A percentile compares a stretch with the other conserved stretches of the same genome.
These are phyloP conservation scores for Etheostoma nigrum DNA, from an alignment of 2,797 vertebrate genomes.

Conservation along the genomic window DNA sequence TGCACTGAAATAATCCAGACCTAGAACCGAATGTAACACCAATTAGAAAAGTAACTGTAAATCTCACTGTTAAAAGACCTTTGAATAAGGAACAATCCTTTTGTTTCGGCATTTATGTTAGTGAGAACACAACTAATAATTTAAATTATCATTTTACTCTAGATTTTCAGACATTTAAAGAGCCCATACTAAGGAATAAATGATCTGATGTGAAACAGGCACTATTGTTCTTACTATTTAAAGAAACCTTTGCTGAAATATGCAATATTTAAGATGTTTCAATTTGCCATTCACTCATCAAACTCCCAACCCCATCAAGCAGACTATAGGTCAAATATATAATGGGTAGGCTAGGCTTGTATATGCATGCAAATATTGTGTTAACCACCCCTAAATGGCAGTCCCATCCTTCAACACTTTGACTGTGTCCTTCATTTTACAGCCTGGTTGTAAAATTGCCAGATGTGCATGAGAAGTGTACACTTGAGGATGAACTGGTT, in stretches of 20 bases:
- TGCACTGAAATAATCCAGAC: constrained; percentile 16
- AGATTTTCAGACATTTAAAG: constrained; percentile 11
- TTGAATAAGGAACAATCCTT: neutral
- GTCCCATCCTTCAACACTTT: constrained; percentile 25
- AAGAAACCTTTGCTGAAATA: constrained; percentile 3
- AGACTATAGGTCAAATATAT: neutral
- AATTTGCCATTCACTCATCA: constrained; percentile 3
- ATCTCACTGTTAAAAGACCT: neutral
- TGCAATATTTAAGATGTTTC: constrained; percentile 9
- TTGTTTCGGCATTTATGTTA: neutral
- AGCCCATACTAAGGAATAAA: constrained; percentile 10
- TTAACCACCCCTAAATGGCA: constrained; percentile 18
- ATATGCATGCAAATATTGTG: constrained; percentile 24
- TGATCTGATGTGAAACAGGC: neutral
- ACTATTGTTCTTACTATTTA: neutral
- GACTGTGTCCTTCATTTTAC: constrained; percentile 60
- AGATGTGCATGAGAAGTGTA: constrained; percentile 46
- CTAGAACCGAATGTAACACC: neutral
- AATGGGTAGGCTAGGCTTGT: constrained; percentile 11
- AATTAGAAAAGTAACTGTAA: neutral
- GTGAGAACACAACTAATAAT: neutral
- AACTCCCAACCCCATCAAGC: constrained; percentile 17
- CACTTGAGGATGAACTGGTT: constrained; percentile 45
- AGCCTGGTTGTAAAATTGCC: constrained; percentile 51
- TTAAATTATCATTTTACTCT: neutral